Percentiles rank a stretch among this genome's conserved stretches.
Evolutionary conservation across 2,797 vertebrate genomes (phyloP).

Genomic region (Potorous gilbertii): DNA sequence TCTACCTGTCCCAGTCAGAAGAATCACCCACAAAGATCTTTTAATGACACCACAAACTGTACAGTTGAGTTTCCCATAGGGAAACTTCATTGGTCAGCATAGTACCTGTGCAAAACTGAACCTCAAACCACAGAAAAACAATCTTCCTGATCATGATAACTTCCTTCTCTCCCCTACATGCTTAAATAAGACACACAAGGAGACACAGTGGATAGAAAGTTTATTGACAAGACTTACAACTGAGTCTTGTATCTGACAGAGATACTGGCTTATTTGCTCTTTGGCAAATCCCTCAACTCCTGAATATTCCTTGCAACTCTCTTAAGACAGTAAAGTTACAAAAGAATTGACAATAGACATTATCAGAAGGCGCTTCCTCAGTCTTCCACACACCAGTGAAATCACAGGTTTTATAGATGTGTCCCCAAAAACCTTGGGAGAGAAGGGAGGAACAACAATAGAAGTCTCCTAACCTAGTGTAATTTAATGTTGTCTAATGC

Average conservation of each 20-base stretch:
- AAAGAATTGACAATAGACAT: slow-evolving; percentile 19
- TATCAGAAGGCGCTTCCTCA: no score
- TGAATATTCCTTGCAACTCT: neutral
- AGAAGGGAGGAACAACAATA: neutral
- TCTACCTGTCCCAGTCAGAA: neutral
- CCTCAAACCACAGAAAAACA: neutral
- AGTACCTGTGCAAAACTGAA: neutral
- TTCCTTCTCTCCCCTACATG: neutral
- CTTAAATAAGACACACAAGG: neutral
- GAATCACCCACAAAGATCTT: neutral
- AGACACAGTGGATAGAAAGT: neutral
- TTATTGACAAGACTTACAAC: neutral
- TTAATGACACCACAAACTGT: neutral
- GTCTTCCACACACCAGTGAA: neutral
- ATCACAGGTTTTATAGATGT: neutral
- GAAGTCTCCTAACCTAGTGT: neutral
- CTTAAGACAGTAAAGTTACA: neutral
- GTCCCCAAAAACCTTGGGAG: neutral
- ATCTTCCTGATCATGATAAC: neutral
- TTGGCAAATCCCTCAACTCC: neutral
- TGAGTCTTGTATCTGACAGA: neutral
- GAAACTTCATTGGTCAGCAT: neutral
- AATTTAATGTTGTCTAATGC: neutral
- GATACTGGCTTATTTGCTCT: neutral
- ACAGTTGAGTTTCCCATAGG: neutral